Evolutionary conservation across 2,797 vertebrate genomes (phyloP), one percentile per base, ranked within the genome.

Genomic region (Falco peregrinus): DNA sequence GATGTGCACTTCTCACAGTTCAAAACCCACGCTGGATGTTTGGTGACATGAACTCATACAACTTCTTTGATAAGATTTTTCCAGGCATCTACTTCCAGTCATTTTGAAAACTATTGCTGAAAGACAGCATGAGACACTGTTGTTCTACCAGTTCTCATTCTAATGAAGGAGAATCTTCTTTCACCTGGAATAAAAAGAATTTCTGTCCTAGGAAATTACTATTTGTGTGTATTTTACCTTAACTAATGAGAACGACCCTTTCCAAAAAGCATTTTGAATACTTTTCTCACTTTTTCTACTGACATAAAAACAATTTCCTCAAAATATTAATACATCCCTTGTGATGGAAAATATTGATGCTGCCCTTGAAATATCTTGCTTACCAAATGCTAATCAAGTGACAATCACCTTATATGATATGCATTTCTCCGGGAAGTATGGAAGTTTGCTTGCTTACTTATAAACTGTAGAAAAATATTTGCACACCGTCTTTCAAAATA

Each of bases 221-320:
- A 22, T 67, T 69, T 17, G 22, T 60, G 16, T 51, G 2, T 37
- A 60, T 80, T 83, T 88, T 53, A 5, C 28, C 21, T 69, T 74
- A 15, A 65, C 43, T 53, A 26, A 8, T 0, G 1, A 33, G 7
- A 69, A 5, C 24, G 5, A 43, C 9, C 1, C 8, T 54, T 80
- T 84, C 29, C 6, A 48, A 86, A 87, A 87, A 86, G 5, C 2
- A 64, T 56, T 76, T 77, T 7, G 3, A 89, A 77, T 61, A 53
- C 3, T 65, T 82, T 85, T 85, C 21, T 76, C 13, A 16, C 7
- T 54, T 73, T 78, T 67, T 68, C 16, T 78, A 57, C 3, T 65
- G 9, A 41, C 8, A 67, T 65, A 29, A 84, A 90, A 71, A 7
- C 2, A 41, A 53, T 76, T 89, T 64, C 8, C 6, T 54, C 18